A percentile compares a stretch with the other conserved stretches of the same genome.
phyloP scores from a whole-genome alignment of 1,140 invertebrate genomes.

The Subanguina moxae region DNA sequence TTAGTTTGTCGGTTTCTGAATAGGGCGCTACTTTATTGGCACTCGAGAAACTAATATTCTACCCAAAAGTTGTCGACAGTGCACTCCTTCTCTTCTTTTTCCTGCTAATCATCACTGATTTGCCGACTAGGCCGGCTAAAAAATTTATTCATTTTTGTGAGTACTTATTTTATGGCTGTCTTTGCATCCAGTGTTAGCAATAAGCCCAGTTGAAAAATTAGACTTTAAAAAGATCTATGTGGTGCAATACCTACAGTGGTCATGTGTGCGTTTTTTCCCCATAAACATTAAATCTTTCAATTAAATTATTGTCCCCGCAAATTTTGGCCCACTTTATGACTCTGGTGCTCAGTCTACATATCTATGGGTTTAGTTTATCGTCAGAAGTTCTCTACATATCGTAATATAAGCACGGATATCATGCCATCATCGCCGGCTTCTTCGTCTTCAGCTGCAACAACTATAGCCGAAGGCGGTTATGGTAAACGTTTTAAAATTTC shows the following conservation, averaged over 20 bases:
- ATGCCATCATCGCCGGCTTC: neutral
- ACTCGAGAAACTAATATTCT: no score
- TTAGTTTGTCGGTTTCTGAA: no score
- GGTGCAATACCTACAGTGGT: no score
- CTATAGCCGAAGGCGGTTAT: neutral
- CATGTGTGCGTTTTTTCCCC: no score
- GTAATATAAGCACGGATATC: neutral
- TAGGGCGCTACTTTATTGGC: no score
- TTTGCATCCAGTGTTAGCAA: no score
- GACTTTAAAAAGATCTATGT: no score
- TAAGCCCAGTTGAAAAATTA: no score
- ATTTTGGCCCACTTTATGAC: no score
- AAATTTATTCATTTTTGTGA: neutral
- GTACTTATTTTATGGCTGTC: neutral
- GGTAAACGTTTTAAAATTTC: neutral
- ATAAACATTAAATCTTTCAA: no score
- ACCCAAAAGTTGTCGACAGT: neutral
- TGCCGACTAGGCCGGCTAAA: neutral
- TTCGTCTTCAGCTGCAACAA: neutral
- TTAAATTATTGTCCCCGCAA: no score
- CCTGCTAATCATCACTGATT: neutral
- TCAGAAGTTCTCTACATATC: neutral
- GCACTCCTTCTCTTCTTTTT: neutral
- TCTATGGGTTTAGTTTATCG: neutral
- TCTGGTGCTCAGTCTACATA: neutral